Conservation (phyloP, 2,797 vertebrate genomes). For the Cheirogaleus major region DNA sequence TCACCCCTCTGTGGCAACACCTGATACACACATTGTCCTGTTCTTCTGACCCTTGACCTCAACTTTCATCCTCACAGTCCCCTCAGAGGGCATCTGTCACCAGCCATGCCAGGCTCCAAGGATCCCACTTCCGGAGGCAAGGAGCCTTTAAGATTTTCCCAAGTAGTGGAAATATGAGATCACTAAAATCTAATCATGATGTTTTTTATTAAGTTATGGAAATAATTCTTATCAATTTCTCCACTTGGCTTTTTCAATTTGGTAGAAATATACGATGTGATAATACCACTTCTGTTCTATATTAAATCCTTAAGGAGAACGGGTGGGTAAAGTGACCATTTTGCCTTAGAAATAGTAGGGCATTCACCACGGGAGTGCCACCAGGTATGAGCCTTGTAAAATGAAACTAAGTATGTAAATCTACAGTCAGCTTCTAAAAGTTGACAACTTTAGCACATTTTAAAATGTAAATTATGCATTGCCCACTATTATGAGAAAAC, state of each 20-base stretch:
- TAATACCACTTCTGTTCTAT: not conserved
- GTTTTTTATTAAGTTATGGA: not conserved
- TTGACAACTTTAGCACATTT: not conserved
- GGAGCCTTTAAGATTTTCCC: not conserved
- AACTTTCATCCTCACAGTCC: too few species aligned
- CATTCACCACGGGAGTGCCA: not conserved
- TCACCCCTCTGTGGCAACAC: too few species aligned
- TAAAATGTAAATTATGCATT: not conserved
- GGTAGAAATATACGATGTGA: not conserved
- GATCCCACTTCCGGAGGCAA: not conserved
- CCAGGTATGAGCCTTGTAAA: not conserved
- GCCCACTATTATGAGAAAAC: not conserved
- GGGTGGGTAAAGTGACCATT: not conserved
- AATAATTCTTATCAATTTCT: not conserved
- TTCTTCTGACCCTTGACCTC: not conserved
- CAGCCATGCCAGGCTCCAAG: not conserved
- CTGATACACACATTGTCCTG: rapidly evolving
- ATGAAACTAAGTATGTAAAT: not conserved
- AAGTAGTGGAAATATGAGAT: not conserved
- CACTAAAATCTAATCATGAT: rapidly evolving
- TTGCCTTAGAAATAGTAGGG: not conserved
- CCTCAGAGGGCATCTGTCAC: not conserved
- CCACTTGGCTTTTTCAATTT: not conserved
- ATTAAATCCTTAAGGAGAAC: not conserved
- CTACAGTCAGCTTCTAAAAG: not conserved